A percentile compares a stretch with the other conserved stretches of the same genome.
Evolutionary conservation across 2,888 invertebrate genomes (phyloP).

Genomic region (Dione vanillae): DNA sequence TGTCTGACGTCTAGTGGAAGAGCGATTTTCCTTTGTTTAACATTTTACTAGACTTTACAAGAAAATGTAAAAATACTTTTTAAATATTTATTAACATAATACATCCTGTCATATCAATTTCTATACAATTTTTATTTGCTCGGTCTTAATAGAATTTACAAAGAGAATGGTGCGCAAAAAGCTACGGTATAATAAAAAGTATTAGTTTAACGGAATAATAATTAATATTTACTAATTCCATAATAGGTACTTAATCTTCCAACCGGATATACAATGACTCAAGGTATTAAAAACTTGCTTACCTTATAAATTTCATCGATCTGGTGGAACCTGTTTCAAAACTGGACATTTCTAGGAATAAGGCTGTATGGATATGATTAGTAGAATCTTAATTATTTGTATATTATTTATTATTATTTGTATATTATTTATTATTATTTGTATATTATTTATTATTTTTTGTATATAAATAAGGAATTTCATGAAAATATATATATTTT

Average conservation of each 20-base stretch:
- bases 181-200: not conserved
- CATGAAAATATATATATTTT: not conserved
- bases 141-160: not conserved
- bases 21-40: slow-evolving; percentile 12
- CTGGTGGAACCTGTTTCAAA: slow-evolving; percentile 42
- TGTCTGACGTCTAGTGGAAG: slow-evolving; percentile 22
- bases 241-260: slow-evolving; percentile 17
- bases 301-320: slow-evolving; percentile 43
- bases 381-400: too few relatives aligned
- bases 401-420: too few relatives aligned
- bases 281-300: slow-evolving; percentile 46
- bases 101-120: slow-evolving; percentile 10
- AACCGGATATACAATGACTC: slow-evolving; percentile 45
- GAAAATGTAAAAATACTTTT: slow-evolving; percentile 6
- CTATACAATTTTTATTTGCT: slow-evolving; percentile 3
- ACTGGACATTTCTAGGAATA: slow-evolving; percentile 44
- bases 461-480: too few relatives aligned
- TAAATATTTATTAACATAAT: slow-evolving; percentile 8
- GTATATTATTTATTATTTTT: too few relatives aligned
- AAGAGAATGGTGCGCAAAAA: not conserved
- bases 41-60: slow-evolving; percentile 1
- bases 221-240: slow-evolving; percentile 23
- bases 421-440: too few relatives aligned
- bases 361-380: slow-evolving; percentile 23
- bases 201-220: not conserved